Conservation (phyloP, 2,888 invertebrate species). For the Sclerodermus sp. region DNA sequence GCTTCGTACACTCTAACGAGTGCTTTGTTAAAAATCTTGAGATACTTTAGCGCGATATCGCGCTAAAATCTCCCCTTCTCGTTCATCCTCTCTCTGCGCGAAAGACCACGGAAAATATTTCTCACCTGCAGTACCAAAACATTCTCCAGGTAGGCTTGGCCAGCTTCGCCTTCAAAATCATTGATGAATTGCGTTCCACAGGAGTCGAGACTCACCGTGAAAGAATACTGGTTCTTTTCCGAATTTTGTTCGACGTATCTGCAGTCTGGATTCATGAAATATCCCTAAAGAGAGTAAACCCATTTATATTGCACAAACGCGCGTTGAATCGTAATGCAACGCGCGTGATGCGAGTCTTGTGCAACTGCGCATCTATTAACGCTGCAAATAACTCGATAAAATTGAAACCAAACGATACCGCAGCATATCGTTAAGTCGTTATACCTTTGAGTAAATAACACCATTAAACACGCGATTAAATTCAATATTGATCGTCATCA, state of each 20-base stretch:
- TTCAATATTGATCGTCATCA: slow-evolving; percentile 80
- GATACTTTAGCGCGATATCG: no score
- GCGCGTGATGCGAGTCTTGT: neutral
- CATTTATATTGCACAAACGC: no score
- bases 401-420: no score
- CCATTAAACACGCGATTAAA: slow-evolving; percentile 78
- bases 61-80: no score
- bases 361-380: no score
- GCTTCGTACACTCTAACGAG: no score
- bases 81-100: no score
- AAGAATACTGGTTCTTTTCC: slow-evolving; percentile 69
- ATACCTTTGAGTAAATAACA: slow-evolving; percentile 75
- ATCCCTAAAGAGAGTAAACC: slow-evolving; percentile 60
- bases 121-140: slow-evolving; percentile 66
- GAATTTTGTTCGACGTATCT: slow-evolving; percentile 74
- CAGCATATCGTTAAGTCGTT: no score
- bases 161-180: slow-evolving; percentile 71
- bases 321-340: neutral
- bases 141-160: slow-evolving; percentile 79
- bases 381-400: neutral
- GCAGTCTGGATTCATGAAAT: slow-evolving; percentile 69
- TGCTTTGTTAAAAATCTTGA: no score
- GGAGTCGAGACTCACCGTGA: slow-evolving; percentile 73
- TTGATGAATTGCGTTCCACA: slow-evolving; percentile 81
- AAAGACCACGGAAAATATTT: no score